Evolutionary conservation across 2,888 invertebrate genomes (phyloP).

Genomic region (Doris montereyensis): DNA sequence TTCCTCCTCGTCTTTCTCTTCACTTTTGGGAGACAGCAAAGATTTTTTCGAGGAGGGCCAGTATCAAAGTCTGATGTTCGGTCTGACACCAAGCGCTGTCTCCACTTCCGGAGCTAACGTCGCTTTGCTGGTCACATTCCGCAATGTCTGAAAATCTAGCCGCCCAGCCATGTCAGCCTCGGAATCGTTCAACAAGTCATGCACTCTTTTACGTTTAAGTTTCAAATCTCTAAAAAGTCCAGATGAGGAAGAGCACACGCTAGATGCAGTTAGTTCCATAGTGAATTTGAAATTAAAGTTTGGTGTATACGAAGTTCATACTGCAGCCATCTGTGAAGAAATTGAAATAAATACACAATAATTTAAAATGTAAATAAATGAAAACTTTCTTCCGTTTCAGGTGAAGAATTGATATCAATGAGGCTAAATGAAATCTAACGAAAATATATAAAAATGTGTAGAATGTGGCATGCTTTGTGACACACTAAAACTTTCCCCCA

Average conservation of each 20-base stretch:
- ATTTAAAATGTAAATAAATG: no score
- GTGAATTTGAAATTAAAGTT: no score
- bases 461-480: no score
- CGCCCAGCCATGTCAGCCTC: slow-evolving; percentile 38
- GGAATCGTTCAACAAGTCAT: slow-evolving; percentile 89
- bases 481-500: no score
- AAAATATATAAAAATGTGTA: no score
- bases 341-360: no score
- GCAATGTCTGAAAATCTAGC: slow-evolving; percentile 37
- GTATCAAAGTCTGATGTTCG: slow-evolving; percentile 41
- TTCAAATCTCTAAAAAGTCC: slow-evolving; percentile 75
- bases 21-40: background rate
- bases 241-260: background rate
- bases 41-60: slow-evolving; percentile 39
- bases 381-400: no score
- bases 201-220: slow-evolving; percentile 97
- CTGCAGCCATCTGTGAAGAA: no score
- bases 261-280: background rate
- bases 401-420: no score
- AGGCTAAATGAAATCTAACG: no score
- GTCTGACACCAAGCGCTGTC: slow-evolving; percentile 55
- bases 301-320: no score
- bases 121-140: slow-evolving; percentile 54
- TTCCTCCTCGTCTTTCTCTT: slow-evolving; percentile 7
- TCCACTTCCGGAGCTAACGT: slow-evolving; percentile 48